Evolutionary conservation across 1,140 invertebrate genomes (phyloP).

Genomic region (Steinernema khuongi): DNA sequence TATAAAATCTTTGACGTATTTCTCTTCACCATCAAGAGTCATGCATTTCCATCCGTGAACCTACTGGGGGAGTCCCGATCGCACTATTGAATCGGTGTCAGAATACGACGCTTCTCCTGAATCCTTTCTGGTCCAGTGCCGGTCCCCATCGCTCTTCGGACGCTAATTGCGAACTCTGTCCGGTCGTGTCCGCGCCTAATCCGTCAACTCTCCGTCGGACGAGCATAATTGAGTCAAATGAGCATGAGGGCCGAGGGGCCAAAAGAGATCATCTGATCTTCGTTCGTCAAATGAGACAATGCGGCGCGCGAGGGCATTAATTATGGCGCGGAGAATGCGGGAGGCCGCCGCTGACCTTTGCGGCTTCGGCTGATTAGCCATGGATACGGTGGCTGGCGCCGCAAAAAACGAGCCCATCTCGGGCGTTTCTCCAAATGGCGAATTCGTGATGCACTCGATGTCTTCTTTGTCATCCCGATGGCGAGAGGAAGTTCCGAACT

Average conservation of each 20-base stretch:
- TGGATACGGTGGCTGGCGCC: neutral
- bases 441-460: too few relatives aligned
- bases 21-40: too few relatives aligned
- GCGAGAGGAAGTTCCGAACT: neutral
- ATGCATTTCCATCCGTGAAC: too few relatives aligned
- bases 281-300: neutral
- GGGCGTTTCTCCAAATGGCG: too few relatives aligned
- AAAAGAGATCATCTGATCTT: conserved; percentile 9
- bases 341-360: neutral
- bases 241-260: neutral
- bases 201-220: conserved; percentile 7
- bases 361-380: neutral
- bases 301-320: conserved; percentile 5
- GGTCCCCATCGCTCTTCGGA: too few relatives aligned
- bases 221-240: neutral
- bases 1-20: too few relatives aligned
- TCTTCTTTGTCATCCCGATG: neutral
- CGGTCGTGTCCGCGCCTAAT: neutral
- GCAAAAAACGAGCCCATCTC: too few relatives aligned
- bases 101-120: too few relatives aligned
- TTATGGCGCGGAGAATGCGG: conserved; percentile 7
- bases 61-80: too few relatives aligned
- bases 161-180: too few relatives aligned
- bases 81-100: too few relatives aligned
- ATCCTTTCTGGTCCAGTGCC: neutral